Conservation (phyloP, 2,113 vertebrate genomes). For the Gadus chalcogrammus region DNA sequence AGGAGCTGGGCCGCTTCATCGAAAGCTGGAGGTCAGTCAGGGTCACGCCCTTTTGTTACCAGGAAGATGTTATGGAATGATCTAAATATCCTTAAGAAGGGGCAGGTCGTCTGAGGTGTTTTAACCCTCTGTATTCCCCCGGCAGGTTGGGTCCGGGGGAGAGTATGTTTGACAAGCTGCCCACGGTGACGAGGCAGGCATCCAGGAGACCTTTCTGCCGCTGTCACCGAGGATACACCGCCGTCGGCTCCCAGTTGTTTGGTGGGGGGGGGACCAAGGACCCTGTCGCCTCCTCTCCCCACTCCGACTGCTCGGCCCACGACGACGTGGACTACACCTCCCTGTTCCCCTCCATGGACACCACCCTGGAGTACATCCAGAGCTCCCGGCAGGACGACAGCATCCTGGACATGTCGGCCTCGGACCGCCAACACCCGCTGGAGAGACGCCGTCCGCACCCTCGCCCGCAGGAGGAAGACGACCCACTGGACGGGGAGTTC, state of each 20-base stretch:
- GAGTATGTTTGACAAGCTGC: slow-evolving; percentile 76
- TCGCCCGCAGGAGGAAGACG: not conserved
- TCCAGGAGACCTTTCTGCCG: slow-evolving; percentile 65
- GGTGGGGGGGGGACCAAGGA: slow-evolving; percentile 18
- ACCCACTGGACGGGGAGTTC: slow-evolving; percentile 21
- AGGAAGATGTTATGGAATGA: not conserved
- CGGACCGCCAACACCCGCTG: slow-evolving; percentile 38
- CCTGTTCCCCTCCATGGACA: slow-evolving; percentile 74
- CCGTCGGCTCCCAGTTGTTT: not conserved
- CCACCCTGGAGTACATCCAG: slow-evolving; percentile 69
- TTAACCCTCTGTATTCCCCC: not conserved
- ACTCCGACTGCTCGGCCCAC: slow-evolving; percentile 55
- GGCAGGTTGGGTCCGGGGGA: slow-evolving; percentile 74
- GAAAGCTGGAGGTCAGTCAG: slow-evolving; percentile 71
- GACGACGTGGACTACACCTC: slow-evolving; percentile 71
- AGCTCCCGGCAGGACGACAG: slow-evolving; percentile 41
- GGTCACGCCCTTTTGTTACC: not conserved
- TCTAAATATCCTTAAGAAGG: not conserved
- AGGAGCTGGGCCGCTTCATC: slow-evolving; percentile 61
- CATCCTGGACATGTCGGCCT: slow-evolving; percentile 40
- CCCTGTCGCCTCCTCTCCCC: slow-evolving; percentile 25
- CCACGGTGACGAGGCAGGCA: slow-evolving; percentile 35
- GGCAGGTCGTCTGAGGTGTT: not conserved
- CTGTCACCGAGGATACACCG: slow-evolving; percentile 54
- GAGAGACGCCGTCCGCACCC: slow-evolving; percentile 22